Evolutionary conservation across 2,888 invertebrate genomes (phyloP), one percentile per base, ranked within the genome.

Genomic region (Leptopterna dolabrata): DNA sequence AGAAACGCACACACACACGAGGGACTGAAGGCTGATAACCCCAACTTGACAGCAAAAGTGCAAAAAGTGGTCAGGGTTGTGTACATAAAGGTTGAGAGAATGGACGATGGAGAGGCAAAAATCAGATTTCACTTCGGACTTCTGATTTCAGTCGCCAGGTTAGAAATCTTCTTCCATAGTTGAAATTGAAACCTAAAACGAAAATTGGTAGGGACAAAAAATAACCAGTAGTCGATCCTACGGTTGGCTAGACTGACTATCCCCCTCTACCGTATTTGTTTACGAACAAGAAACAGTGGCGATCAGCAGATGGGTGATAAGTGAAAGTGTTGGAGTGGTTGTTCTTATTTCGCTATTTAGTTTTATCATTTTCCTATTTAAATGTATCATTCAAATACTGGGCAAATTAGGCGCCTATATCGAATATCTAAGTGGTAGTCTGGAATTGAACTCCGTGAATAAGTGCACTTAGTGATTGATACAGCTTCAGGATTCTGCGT

Each of bases 201-300:
- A 13, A 36, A 16, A 47, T 47, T 16, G 47, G n/a, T 51, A 51
- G 24, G 63, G 63, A 63, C 24, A 63, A 11, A 3, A 63, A 63
- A 63, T 0, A 27, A 13, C 13, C 1, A 7, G 36, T 36, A 4
- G 36, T 36, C 7, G 36, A 63, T 63, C 24, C 13, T 63, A 13
- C 0, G 4, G 47, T 19, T 78, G 78, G 78, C 27, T 45, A 13
- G 45, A 14, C 78, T 78, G 78, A 14, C 1, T 11, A 27, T 9
- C 27, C 27, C 45, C 27, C 27, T 19, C 9, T 36, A 2, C 36
- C 4, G 7, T 41, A 45, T 45, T 78, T 78, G 78, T 78, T 78
- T 78, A 78, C 78, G 78, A 78, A 78, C n/a, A n/a, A 13, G 41
- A 29, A 43, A 13, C 76, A 43, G 76, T 4, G 29, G 73, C 36